Evolutionary conservation across 2,113 vertebrate species (phyloP), one percentile per base, ranked within the genome.

Genomic region (Bungarus multicinctus): DNA sequence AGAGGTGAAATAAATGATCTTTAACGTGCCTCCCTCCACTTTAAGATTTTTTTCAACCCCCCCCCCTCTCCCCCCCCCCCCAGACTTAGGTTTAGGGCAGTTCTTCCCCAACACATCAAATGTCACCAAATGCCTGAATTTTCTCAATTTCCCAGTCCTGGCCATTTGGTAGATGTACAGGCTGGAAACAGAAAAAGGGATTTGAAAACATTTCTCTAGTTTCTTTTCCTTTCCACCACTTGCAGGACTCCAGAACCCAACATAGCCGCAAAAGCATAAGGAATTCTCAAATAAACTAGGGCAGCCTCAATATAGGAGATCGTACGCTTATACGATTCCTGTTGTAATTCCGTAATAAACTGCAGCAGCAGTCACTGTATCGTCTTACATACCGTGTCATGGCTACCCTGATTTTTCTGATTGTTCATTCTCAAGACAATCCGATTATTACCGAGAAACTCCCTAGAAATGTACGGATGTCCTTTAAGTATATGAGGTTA

Each of bases 41-140:
- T 18, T 34, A 34, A 34, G 64, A 34, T 74, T 27, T 27, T 27
- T 60, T 60, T 10, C 45, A 47, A 0, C 45, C 45, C 45, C 45
- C 4, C 45, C 45, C 45, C 1, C 5, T 5, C 1, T 0, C 2
- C 23, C 8, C 23, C 7, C 23, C 0, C 3, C 25, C n/a, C n/a
- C 2, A 74, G n/a, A 1, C 34, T 81, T 81, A 20, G 34, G 18
- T 81, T 81, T 8, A 39, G 16, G n/a, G 34, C 6, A 39, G 18
- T 20, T 18, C 16, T 81, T 81, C 34, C 6, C 34, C 69, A 39
- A 81, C 16, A 8, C 18, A 81, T 81, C 69, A 81, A 81, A 39
- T 8, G 6, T 39, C 5, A 39, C 69, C 69, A 39, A 34, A 34
- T n/a, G n/a, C 14, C 2, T 7, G n/a, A 34, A n/a, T 39, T 39